Evolutionary conservation across 1,140 invertebrate genomes (phyloP).

Genomic region (Piezodorus guildinii): DNA sequence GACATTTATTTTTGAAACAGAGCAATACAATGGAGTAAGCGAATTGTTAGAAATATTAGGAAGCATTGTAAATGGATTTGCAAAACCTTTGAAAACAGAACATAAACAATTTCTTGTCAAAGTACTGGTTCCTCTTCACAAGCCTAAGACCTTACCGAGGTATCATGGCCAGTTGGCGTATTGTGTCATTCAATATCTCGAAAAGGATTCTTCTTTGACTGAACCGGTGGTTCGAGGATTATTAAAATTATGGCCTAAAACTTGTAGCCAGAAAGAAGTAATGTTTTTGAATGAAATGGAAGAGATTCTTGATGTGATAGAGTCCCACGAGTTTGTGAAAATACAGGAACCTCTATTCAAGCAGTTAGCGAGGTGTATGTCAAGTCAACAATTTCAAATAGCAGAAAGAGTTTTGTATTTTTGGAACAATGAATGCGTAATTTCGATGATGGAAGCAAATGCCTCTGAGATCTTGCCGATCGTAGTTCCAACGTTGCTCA

Average conservation of each 20-base stretch:
- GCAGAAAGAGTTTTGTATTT: conserved; percentile 88
- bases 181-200: conserved; percentile 98
- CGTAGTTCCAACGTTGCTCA: too few relatives aligned
- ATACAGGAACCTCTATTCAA: conserved; percentile 92
- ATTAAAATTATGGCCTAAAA: conserved; percentile 98
- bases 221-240: conserved; percentile 89
- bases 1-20: conserved; percentile 98
- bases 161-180: conserved; percentile 96
- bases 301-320: conserved; percentile 96
- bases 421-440: conserved; percentile 50
- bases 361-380: conserved; percentile 94
- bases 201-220: conserved; percentile 92
- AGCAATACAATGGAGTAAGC: conserved; percentile 97
- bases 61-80: conserved; percentile 98
- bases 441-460: too few relatives aligned
- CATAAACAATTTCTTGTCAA: conserved; percentile 96
- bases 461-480: too few relatives aligned
- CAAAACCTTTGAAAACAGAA: conserved; percentile 88
- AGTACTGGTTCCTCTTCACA: conserved; percentile 91
- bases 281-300: conserved; percentile 97
- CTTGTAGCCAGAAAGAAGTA: conserved; percentile 93
- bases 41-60: conserved; percentile 97
- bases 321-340: conserved; percentile 92
- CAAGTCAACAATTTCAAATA: conserved; percentile 96
- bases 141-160: conserved; percentile 72